A percentile compares a stretch with the other conserved stretches of the same genome.
Evolutionary conservation across 1,140 invertebrate species (phyloP).

Genomic region (Berghia stephanieae): DNA sequence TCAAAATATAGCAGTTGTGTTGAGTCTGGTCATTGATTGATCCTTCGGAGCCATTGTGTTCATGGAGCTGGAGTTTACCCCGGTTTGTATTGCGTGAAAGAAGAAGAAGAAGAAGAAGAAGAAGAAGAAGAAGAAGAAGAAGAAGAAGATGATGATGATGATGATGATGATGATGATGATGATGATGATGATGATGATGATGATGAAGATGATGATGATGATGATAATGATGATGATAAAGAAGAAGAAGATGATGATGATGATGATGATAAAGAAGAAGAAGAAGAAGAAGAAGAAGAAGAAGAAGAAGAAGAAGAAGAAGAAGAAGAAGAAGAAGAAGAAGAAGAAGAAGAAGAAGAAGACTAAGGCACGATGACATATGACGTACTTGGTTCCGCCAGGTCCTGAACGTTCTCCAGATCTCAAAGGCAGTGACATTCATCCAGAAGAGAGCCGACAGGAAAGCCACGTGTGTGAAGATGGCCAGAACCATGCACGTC

Average conservation of each 20-base stretch:
- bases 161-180: not conserved
- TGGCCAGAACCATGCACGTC: slow-evolving; percentile 7
- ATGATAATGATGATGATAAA: slow-evolving; percentile 7
- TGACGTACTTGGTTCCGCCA: slow-evolving; percentile 33
- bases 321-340: no score
- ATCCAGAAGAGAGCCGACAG: slow-evolving; percentile 36
- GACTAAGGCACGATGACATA: not conserved
- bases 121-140: not conserved
- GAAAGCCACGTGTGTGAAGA: slow-evolving; percentile 31
- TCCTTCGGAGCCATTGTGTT: no score
- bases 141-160: not conserved
- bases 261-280: no score
- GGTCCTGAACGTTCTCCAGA: slow-evolving; percentile 35
- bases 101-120: not conserved
- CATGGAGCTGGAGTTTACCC: no score
- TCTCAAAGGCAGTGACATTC: slow-evolving; percentile 38
- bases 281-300: no score
- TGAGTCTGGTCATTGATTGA: no score
- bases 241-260: not conserved
- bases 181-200: not conserved
- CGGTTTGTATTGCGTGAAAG: no score
- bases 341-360: not conserved
- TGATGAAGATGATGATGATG: slow-evolving; percentile 5
- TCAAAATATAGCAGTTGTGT: no score
- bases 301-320: not conserved